Percentiles rank a stretch among this genome's conserved stretches.
These are phyloP conservation scores for Octodon degus DNA, from an alignment of 2,113 vertebrate genomes.

Conservation along the genomic window DNA sequence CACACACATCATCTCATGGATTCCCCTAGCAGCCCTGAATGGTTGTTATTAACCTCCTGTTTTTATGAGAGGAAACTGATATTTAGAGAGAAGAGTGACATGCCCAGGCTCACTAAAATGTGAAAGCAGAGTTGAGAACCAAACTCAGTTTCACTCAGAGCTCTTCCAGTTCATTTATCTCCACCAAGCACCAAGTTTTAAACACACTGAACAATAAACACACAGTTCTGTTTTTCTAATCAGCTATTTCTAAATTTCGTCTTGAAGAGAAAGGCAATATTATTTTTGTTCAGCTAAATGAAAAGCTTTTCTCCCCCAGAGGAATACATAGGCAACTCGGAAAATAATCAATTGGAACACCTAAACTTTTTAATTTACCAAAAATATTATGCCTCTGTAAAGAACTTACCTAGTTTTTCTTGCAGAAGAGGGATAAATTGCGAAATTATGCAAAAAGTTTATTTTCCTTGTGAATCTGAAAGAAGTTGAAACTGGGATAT, in stretches of 20 bases:
- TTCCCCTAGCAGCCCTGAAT: neutral
- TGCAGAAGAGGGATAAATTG: conserved; percentile 70
- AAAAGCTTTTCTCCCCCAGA: conserved; percentile 13
- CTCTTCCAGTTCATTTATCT: neutral
- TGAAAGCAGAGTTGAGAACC: neutral
- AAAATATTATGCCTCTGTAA: conserved; percentile 63
- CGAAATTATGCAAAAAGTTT: conserved; percentile 62
- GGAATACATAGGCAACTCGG: conserved; percentile 55
- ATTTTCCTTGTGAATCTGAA: conserved; percentile 57
- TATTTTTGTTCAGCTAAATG: conserved; percentile 68
- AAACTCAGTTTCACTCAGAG: neutral
- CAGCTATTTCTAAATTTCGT: conserved; percentile 45
- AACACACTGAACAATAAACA: neutral
- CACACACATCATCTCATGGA: neutral
- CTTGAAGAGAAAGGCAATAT: conserved; percentile 61
- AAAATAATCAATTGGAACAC: conserved; percentile 64
- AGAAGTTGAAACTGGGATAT: conserved; percentile 68
- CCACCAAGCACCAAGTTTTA: neutral
- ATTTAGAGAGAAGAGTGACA: neutral
- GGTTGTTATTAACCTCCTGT: neutral
- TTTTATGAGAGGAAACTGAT: neutral
- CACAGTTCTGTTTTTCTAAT: neutral
- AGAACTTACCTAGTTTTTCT: conserved; percentile 71
- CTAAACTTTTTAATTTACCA: conserved; percentile 65
- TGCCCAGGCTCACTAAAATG: neutral